Conservation (phyloP, 2,113 vertebrate genomes). For the Lamprologus speciosus region DNA sequence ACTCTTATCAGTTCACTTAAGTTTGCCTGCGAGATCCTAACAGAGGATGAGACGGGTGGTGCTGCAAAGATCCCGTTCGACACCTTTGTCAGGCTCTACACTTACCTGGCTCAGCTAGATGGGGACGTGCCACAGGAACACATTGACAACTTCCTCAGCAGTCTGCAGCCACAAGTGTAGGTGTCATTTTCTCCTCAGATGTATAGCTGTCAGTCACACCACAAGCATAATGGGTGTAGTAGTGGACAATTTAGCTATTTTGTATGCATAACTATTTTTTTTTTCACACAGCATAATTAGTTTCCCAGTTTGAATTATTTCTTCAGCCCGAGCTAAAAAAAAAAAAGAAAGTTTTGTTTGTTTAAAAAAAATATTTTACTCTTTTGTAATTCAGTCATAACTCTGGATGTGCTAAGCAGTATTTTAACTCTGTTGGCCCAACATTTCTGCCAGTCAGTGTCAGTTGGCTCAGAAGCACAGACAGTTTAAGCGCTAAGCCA, state of each 20-base stretch:
- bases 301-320: neutral
- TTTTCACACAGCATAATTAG: neutral
- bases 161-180: constrained; percentile 56
- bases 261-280: neutral
- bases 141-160: constrained; percentile 62
- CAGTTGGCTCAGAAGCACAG: neutral
- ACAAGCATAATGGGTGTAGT: neutral
- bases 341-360: neutral
- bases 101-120: constrained; percentile 77
- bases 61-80: constrained; percentile 73
- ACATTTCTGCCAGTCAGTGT: neutral
- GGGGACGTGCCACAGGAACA: constrained; percentile 59
- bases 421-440: neutral
- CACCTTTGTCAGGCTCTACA: constrained; percentile 77
- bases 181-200: neutral
- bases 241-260: neutral
- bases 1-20: constrained; percentile 76
- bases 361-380: neutral
- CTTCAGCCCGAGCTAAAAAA: neutral
- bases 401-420: neutral
- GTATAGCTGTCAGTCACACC: neutral
- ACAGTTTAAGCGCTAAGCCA: neutral
- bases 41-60: constrained; percentile 74
- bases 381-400: neutral
- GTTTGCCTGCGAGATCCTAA: constrained; percentile 83